Evolutionary conservation across 37 sponge, comb jelly and placozoan species (phyloP), one percentile per base, ranked within the genome.

Genomic region (Halisarca cf. caerulea): DNA sequence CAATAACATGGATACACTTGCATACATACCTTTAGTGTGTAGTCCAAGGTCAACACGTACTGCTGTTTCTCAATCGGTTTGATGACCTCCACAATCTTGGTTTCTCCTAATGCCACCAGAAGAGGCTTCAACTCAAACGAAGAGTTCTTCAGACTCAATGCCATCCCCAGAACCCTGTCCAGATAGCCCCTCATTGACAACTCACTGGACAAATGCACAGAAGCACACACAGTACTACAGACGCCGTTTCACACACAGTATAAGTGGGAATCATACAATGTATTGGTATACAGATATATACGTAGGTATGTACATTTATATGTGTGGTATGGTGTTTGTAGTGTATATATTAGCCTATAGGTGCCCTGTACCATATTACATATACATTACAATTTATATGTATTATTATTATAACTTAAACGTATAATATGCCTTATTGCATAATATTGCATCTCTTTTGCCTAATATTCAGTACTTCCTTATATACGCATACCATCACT

Each of bases 11-110:
- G 6, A 62, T 27, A 62, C 30, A 30, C 18, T 30, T 54, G 57
- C n/a, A n/a, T n/a, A n/a, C 68, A 1, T 64, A 82, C 82, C 82
- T 82, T 94, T 33, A 95, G 66, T 58, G 93, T 89, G 75, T 91
- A 96, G 83, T 96, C 97, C 45, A 91, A 81, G 0, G 97, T 96
- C 7, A 96, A 86, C 32, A 96, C 97, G 57, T 96, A 96, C 33
- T 86, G 78, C 0, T 77, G 78, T 3, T 90, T 86, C 71, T 95
- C 96, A 66, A 95, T 88, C 0, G 66, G 3, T 45, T 70, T 42
- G 66, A 95, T 60, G 3, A 85, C 60, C 2, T 78, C 59, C 21
- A 47, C 51, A 47, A 14, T 47, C 64, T 62, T 62, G 18, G 6
- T 62, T 20, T 93, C 91, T 84, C 90, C 91, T 32, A 93, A 86